Conservation (phyloP, 2,888 invertebrate species). For the Hemicrepidius hirtus region DNA sequence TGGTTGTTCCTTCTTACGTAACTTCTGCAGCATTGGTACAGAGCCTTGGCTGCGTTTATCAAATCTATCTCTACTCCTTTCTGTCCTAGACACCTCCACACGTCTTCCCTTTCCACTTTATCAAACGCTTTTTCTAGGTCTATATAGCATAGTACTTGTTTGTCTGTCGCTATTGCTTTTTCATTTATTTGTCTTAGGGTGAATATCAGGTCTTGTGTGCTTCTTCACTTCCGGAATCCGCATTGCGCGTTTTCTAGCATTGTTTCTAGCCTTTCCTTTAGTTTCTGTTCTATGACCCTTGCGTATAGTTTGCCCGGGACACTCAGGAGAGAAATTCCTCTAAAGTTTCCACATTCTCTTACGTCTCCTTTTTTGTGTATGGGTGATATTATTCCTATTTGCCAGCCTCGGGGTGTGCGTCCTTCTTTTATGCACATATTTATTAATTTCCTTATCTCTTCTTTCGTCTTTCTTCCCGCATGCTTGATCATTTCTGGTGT, state of each 20-base stretch:
- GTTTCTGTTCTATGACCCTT: slow-evolving; percentile 1
- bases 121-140: no score
- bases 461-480: background rate
- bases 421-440: background rate
- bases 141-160: background rate
- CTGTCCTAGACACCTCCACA: background rate
- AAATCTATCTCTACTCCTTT: background rate
- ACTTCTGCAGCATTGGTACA: slow-evolving; percentile 4
- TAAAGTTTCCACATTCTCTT: slow-evolving; percentile 1
- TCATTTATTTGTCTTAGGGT: background rate
- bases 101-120: slow-evolving; percentile 1
- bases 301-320: background rate
- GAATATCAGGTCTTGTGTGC: background rate
- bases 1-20: background rate
- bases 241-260: background rate
- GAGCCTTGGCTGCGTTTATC: background rate
- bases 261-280: background rate
- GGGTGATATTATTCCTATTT: slow-evolving; percentile 9
- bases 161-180: background rate
- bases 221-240: background rate
- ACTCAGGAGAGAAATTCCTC: slow-evolving; percentile 3
- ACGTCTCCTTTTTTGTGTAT: slow-evolving; percentile 9
- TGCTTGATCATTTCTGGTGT: slow-evolving; percentile 23
- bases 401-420: background rate
- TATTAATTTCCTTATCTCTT: background rate